A percentile compares a stretch with the other conserved stretches of the same genome.
Evolutionary conservation across 1,140 invertebrate genomes (phyloP).

Genomic region (Drosophila melanica): DNA sequence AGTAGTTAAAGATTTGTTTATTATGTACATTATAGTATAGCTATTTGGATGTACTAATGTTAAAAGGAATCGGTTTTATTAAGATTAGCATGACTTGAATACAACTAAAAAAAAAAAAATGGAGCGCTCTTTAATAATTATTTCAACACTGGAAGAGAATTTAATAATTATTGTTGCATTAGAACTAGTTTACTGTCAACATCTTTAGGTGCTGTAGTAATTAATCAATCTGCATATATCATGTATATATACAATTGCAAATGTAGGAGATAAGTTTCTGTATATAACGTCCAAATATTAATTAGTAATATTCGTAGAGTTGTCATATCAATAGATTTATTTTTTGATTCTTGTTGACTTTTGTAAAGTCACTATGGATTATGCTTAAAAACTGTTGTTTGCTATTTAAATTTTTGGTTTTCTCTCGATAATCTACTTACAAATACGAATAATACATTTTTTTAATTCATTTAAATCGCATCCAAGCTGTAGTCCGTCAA

Average conservation of each 20-base stretch:
- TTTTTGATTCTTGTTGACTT: conserved; percentile 5
- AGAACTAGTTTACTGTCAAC: not conserved
- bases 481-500: not conserved
- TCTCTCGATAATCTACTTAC: not conserved
- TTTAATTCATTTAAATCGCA: not conserved
- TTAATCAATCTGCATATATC: not conserved
- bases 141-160: not conserved
- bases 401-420: not conserved
- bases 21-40: not conserved
- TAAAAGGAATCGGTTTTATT: conserved; percentile 9
- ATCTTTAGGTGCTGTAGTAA: not conserved
- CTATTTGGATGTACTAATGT: conserved; percentile 1
- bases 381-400: not conserved
- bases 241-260: not conserved
- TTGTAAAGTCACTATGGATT: not conserved
- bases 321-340: not conserved
- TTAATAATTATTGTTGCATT: not conserved
- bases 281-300: not conserved
- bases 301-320: not conserved
- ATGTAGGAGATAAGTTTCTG: conserved; percentile 2
- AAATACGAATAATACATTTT: not conserved
- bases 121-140: not conserved
- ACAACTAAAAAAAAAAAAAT: not conserved
- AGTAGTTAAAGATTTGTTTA: not conserved
- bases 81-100: not conserved